phyloP scores from a whole-genome alignment of 2,888 invertebrate species.

The Plutella xylostella region DNA sequence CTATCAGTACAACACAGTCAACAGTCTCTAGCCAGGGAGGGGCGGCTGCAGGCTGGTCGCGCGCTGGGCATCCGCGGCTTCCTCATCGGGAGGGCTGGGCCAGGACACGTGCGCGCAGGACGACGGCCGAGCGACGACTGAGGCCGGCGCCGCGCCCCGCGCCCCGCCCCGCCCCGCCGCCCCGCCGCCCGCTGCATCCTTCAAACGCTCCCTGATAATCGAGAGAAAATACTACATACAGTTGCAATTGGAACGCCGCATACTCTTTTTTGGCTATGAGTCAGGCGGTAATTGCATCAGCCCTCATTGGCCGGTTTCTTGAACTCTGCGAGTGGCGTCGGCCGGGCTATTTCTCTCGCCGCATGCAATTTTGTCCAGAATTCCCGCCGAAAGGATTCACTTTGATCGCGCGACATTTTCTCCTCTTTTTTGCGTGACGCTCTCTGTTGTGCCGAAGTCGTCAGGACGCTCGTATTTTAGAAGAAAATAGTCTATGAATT shows the following conservation, averaged over 20 bases:
- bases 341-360: slow-evolving; percentile 9
- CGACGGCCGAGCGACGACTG: slow-evolving; percentile 1
- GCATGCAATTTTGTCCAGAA: slow-evolving; percentile 23
- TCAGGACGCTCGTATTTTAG: slow-evolving; percentile 28
- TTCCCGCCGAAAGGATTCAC: slow-evolving; percentile 12
- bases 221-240: slow-evolving; percentile 60
- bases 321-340: slow-evolving; percentile 24
- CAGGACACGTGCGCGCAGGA: slow-evolving; percentile 31
- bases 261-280: slow-evolving; percentile 56
- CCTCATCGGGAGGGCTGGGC: slow-evolving; percentile 55
- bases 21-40: slow-evolving; percentile 34
- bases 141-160: slow-evolving; percentile 32
- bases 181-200: slow-evolving; percentile 51
- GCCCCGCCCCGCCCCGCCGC: slow-evolving; percentile 15
- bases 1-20: slow-evolving; percentile 41
- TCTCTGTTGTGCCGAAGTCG: slow-evolving; percentile 16
- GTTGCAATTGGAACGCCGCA: slow-evolving; percentile 61
- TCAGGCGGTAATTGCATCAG: slow-evolving; percentile 54
- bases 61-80: slow-evolving; percentile 41
- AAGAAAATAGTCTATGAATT: slow-evolving; percentile 29
- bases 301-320: slow-evolving; percentile 38
- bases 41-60: slow-evolving; percentile 33
- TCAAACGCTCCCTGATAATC: slow-evolving; percentile 60
- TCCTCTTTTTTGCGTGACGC: slow-evolving; percentile 9
- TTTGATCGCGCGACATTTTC: slow-evolving; percentile 13